Conservation (phyloP, 2,888 invertebrate genomes). For the Andrena bicolor region DNA sequence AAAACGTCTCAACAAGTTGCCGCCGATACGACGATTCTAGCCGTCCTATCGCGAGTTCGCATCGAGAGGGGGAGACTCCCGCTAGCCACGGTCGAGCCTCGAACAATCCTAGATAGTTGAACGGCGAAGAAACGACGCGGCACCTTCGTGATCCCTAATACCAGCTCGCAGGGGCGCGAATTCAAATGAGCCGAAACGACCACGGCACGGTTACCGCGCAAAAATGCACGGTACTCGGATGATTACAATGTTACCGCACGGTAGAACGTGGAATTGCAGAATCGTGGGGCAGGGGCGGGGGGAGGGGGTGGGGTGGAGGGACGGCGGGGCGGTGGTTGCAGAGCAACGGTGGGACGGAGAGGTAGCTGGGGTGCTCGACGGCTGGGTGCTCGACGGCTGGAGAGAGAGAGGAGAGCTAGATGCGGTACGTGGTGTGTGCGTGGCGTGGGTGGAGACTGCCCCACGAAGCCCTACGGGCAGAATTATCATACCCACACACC, state of each 20-base stretch:
- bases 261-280: slow-evolving; percentile 71
- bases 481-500: slow-evolving; percentile 84
- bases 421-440: slow-evolving; percentile 75
- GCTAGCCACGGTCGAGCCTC: not conserved
- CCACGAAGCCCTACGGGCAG: slow-evolving; percentile 83
- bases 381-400: slow-evolving; percentile 14
- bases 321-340: slow-evolving; percentile 41
- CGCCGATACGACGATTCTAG: not conserved
- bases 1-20: slow-evolving; percentile 1
- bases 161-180: slow-evolving; percentile 67
- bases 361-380: not conserved
- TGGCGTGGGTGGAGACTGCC: slow-evolving; percentile 83
- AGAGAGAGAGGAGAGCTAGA: slow-evolving; percentile 56
- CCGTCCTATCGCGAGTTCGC: not conserved
- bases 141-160: slow-evolving; percentile 68
- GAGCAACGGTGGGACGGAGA: slow-evolving; percentile 27
- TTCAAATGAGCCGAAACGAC: slow-evolving; percentile 71
- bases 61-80: not conserved
- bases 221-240: slow-evolving; percentile 65
- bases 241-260: slow-evolving; percentile 74
- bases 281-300: slow-evolving; percentile 50
- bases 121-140: slow-evolving; percentile 39
- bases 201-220: slow-evolving; percentile 58
- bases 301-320: slow-evolving; percentile 24
- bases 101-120: slow-evolving; percentile 21